A percentile compares a stretch with the other conserved stretches of the same genome.
Conservation (phyloP, 2,797 vertebrate species). For the Hyperoplus immaculatus region DNA sequence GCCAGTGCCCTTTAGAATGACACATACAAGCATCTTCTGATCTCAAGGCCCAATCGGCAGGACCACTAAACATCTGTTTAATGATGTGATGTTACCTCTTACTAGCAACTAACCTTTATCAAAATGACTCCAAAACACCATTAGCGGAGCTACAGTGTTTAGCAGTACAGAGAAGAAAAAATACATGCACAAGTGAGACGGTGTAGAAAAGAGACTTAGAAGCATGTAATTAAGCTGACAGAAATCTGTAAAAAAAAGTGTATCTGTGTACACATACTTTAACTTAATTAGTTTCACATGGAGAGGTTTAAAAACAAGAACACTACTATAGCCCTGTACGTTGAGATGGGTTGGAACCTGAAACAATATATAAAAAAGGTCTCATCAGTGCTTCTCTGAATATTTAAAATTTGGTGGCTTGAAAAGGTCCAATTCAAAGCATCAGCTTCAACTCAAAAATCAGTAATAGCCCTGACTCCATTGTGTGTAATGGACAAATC, state of each 20-base stretch:
- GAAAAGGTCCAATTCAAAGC: slow-evolving; percentile 23
- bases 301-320: background rate
- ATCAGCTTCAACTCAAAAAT: slow-evolving; percentile 11
- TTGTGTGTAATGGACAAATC: background rate
- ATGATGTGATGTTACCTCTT: background rate
- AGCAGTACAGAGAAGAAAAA: too few relatives aligned
- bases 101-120: too few relatives aligned
- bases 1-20: background rate
- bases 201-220: too few relatives aligned
- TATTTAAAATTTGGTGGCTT: slow-evolving; percentile 9
- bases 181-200: too few relatives aligned
- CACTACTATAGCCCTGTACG: background rate
- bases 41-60: background rate
- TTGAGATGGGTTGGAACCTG: background rate
- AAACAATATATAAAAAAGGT: background rate
- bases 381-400: background rate
- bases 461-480: background rate
- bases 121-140: too few relatives aligned
- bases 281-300: too few relatives aligned
- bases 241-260: too few relatives aligned
- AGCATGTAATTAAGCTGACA: too few relatives aligned
- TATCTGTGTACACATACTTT: too few relatives aligned
- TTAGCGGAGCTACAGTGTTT: too few relatives aligned
- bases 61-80: background rate
- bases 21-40: background rate